Percentiles rank a stretch among this genome's conserved stretches.
phyloP scores from a whole-genome alignment of 2,797 vertebrate genomes.

The Xiphorhynchus erythropygius region DNA sequence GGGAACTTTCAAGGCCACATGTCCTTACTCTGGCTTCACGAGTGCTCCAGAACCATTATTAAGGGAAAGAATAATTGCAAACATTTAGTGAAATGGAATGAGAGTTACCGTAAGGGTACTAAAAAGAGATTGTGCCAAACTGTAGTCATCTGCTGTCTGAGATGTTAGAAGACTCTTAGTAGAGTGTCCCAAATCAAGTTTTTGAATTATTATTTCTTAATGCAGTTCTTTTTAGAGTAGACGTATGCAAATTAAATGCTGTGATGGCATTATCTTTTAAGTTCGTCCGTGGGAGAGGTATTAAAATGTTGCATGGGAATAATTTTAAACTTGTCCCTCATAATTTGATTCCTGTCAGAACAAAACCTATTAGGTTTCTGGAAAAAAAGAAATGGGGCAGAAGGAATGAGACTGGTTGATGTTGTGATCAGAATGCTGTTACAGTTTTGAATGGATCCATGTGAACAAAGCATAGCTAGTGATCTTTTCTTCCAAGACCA shows the following conservation, averaged over 20 bases:
- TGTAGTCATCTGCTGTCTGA: not conserved
- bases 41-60: not conserved
- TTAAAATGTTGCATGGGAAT: not conserved
- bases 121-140: not conserved
- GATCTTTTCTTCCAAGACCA: not conserved
- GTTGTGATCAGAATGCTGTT: not conserved
- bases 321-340: not conserved
- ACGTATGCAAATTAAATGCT: not conserved
- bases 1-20: not conserved
- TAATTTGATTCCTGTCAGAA: slow-evolving; percentile 4
- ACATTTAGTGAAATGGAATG: not conserved
- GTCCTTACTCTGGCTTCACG: not conserved
- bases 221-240: not conserved
- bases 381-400: not conserved
- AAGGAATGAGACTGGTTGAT: not conserved
- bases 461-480: not conserved
- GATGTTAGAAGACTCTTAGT: not conserved
- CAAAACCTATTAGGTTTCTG: not conserved
- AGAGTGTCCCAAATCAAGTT: not conserved
- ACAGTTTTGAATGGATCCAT: not conserved
- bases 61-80: not conserved
- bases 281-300: not conserved
- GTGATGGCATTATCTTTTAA: not conserved
- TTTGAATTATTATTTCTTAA: not conserved
- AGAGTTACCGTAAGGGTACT: not conserved